phyloP scores from a whole-genome alignment of 2,797 vertebrate species.

The Chrysocyon brachyurus region DNA sequence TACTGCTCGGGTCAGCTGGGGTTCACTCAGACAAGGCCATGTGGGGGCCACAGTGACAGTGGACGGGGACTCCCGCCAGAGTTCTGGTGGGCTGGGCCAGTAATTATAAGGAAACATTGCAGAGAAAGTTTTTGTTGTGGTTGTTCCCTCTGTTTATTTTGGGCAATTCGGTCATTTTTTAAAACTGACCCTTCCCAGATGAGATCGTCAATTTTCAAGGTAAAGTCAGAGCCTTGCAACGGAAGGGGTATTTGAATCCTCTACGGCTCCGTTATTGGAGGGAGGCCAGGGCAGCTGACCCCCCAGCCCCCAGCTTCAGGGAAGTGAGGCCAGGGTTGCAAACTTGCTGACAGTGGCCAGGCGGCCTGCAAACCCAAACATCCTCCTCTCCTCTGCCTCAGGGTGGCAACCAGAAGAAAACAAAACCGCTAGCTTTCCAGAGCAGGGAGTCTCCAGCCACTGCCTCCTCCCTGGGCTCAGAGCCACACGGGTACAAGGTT shows the following conservation, averaged over 20 bases:
- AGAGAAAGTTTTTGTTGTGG: slow-evolving; percentile 73
- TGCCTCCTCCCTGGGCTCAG: not conserved
- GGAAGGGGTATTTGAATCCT: not conserved
- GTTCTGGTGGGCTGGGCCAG: not conserved
- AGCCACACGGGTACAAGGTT: not conserved
- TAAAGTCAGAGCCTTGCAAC: slow-evolving; percentile 51
- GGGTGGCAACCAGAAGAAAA: not conserved
- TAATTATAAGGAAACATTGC: slow-evolving; percentile 59
- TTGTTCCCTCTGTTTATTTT: slow-evolving; percentile 48
- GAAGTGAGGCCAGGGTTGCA: slow-evolving; percentile 69
- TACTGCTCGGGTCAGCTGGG: not conserved
- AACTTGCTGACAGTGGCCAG: slow-evolving; percentile 72
- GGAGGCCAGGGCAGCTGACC: slow-evolving; percentile 51
- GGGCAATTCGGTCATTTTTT: slow-evolving; percentile 60
- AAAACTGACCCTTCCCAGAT: slow-evolving; percentile 71
- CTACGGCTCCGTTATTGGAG: slow-evolving; percentile 28
- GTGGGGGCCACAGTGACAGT: not conserved
- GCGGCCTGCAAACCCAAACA: slow-evolving; percentile 62
- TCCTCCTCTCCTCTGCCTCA: slow-evolving; percentile 5
- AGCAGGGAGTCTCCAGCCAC: not conserved
- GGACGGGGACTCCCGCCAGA: not conserved
- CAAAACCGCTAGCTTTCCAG: slow-evolving; percentile 12
- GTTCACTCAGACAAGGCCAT: not conserved
- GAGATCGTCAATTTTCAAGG: slow-evolving; percentile 60
- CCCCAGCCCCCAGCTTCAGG: not conserved